phyloP scores from a whole-genome alignment of 2,113 vertebrate species.

The Clupea harengus region DNA sequence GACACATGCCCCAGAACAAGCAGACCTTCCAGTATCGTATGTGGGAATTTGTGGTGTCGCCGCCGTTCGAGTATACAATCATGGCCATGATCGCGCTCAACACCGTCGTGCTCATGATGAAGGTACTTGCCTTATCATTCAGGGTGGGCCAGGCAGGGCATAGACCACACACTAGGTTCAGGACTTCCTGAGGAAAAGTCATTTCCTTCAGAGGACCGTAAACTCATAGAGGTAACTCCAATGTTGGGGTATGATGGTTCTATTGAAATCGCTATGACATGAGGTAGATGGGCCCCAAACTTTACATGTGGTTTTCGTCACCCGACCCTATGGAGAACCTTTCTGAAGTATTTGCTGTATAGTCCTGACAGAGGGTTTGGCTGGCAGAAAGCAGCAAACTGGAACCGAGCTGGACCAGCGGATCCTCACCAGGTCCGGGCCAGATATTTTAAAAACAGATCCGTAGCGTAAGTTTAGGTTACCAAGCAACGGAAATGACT shows the following conservation, averaged over 20 bases:
- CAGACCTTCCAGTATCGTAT: conserved; percentile 94
- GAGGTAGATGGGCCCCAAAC: no score
- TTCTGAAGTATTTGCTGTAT: background rate
- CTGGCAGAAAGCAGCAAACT: background rate
- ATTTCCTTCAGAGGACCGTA: background rate
- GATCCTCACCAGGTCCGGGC: no score
- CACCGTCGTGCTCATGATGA: conserved; percentile 97
- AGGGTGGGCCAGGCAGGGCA: background rate
- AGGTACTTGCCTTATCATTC: conserved; percentile 69
- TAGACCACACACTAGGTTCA: background rate
- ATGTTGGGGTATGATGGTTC: background rate
- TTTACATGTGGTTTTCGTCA: background rate
- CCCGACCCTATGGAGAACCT: background rate
- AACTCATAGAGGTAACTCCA: background rate
- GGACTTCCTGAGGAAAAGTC: background rate
- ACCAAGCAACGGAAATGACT: no score
- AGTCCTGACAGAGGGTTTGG: background rate
- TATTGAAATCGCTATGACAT: background rate
- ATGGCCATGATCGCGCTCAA: conserved; percentile 99
- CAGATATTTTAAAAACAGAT: no score
- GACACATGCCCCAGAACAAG: conserved; percentile 96
- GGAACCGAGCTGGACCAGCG: no score
- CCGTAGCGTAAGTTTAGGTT: no score
- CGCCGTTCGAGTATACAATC: conserved; percentile 94
- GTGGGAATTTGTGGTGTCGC: conserved; percentile 98